phyloP scores from a whole-genome alignment of 2,888 invertebrate species.

The Augochlorella aurata region DNA sequence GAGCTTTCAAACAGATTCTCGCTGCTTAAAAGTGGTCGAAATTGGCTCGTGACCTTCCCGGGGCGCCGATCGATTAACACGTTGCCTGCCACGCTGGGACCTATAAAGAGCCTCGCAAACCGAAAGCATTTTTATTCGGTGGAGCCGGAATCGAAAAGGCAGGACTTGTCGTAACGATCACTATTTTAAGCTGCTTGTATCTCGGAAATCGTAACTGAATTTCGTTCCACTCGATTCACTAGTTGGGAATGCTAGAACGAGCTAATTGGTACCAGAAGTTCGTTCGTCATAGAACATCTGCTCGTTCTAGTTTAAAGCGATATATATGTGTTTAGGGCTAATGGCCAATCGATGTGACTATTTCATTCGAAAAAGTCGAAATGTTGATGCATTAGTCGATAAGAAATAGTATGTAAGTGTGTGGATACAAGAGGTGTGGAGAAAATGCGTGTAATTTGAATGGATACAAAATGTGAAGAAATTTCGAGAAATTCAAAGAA shows the following conservation, averaged over 20 bases:
- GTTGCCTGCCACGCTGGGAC: not conserved
- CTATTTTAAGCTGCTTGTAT: not conserved
- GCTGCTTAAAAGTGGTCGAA: not conserved
- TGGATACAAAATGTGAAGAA: no score
- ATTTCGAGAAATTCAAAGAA: no score
- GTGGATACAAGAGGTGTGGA: no score
- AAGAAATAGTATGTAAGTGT: no score
- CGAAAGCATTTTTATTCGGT: not conserved
- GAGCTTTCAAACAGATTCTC: not conserved
- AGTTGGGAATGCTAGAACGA: not conserved
- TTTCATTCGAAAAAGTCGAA: not conserved
- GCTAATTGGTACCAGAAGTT: not conserved
- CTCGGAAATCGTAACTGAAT: not conserved
- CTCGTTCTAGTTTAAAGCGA: conserved; percentile 1
- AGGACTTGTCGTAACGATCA: not conserved
- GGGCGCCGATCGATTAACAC: not conserved
- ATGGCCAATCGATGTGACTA: not conserved
- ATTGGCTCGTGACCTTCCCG: not conserved
- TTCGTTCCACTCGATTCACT: not conserved
- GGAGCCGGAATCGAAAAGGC: not conserved
- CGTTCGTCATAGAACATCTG: not conserved
- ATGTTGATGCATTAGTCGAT: no score
- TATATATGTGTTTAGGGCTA: not conserved
- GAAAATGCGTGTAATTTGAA: no score
- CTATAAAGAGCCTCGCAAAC: not conserved